Conservation (phyloP, 1,140 invertebrate genomes). For the Drosophila teissieri region DNA sequence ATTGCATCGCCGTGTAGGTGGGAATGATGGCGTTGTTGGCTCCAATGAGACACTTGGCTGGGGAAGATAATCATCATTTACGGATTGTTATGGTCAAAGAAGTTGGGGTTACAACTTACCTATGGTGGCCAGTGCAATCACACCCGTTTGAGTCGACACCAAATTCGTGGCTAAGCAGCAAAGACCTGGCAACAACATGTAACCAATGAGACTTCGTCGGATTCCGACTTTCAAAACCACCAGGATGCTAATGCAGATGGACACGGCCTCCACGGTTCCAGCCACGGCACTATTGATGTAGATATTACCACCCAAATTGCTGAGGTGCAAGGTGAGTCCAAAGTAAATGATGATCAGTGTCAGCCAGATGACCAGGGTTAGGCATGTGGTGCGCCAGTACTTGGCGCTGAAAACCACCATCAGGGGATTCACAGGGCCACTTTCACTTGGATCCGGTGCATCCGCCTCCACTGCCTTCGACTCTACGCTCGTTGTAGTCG, state of each 20-base stretch:
- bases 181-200: constrained; percentile 87
- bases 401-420: constrained; percentile 87
- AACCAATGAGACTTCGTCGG: constrained; percentile 87
- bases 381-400: constrained; percentile 87
- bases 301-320: constrained; percentile 88
- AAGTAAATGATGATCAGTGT: constrained; percentile 90
- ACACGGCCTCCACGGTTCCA: constrained; percentile 88
- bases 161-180: constrained; percentile 87
- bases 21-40: constrained; percentile 90
- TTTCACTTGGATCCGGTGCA: constrained; percentile 1
- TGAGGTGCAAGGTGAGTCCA: constrained; percentile 89
- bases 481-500: constrained; percentile 16
- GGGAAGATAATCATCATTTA: background rate
- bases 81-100: background rate
- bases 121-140: constrained; percentile 87
- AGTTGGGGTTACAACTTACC: constrained; percentile 52
- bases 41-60: constrained; percentile 88
- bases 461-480: constrained; percentile 1
- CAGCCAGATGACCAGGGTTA: constrained; percentile 89
- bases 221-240: constrained; percentile 89
- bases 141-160: constrained; percentile 84
- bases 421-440: constrained; percentile 84
- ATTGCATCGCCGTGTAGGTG: constrained; percentile 90
- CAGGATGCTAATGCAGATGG: constrained; percentile 89
- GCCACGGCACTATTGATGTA: constrained; percentile 88